Conservation (phyloP, 1,140 invertebrate genomes). For the Hyles euphorbiae region DNA sequence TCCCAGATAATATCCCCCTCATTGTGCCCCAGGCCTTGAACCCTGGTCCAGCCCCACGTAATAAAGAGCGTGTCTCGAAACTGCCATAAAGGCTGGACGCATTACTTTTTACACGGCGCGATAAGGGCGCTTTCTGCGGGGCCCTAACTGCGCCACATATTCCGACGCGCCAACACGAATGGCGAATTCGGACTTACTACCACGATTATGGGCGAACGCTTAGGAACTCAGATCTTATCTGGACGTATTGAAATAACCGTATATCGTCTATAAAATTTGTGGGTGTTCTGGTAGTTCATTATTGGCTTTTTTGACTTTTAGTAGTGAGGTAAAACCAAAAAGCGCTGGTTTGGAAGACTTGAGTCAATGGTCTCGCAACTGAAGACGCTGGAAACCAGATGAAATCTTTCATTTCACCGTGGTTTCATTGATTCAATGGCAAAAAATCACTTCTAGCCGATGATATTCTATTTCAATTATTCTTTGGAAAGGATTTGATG, state of each 20-base stretch:
- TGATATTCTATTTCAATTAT: too few relatives aligned
- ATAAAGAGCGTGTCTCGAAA: slow-evolving; percentile 72
- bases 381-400: too few relatives aligned
- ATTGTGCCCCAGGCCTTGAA: slow-evolving; percentile 18
- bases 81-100: slow-evolving; percentile 70
- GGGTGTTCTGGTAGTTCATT: neutral
- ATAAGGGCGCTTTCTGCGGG: slow-evolving; percentile 53
- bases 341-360: too few relatives aligned
- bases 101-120: slow-evolving; percentile 70
- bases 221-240: slow-evolving; percentile 3
- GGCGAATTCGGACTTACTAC: slow-evolving; percentile 29
- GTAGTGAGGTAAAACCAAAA: too few relatives aligned
- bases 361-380: too few relatives aligned
- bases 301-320: too few relatives aligned
- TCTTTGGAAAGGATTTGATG: too few relatives aligned
- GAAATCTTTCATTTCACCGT: too few relatives aligned
- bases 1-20: slow-evolving; percentile 6
- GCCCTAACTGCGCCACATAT: slow-evolving; percentile 37
- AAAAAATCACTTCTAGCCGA: too few relatives aligned
- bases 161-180: slow-evolving; percentile 42
- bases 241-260: neutral
- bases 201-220: slow-evolving; percentile 16
- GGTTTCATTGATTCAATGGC: too few relatives aligned
- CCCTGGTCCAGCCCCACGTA: slow-evolving; percentile 42
- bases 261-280: slow-evolving; percentile 5